Conservation (phyloP, 1,140 invertebrate genomes). For the Marisa cornuarietis region DNA sequence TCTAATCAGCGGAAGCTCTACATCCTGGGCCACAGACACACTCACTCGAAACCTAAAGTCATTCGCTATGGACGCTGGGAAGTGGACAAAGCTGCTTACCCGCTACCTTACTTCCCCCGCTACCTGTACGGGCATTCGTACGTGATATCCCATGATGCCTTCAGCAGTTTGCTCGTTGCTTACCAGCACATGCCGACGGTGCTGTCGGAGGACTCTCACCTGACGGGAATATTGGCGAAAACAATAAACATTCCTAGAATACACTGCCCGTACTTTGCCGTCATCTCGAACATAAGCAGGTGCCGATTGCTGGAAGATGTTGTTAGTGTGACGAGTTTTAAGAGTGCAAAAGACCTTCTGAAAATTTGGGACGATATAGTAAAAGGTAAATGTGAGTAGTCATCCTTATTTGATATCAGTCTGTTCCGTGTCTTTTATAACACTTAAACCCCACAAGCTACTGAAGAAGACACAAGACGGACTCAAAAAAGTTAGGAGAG, state of each 20-base stretch:
- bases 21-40: background rate
- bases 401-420: too few relatives aligned
- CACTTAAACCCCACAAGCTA: too few relatives aligned
- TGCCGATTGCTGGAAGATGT: background rate
- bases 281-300: too few relatives aligned
- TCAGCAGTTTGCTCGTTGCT: conserved; percentile 32
- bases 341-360: background rate
- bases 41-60: conserved; percentile 10
- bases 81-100: conserved; percentile 39
- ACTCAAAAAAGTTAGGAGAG: too few relatives aligned
- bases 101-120: conserved; percentile 43
- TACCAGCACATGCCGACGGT: conserved; percentile 47
- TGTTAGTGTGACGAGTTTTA: conserved; percentile 9
- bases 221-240: conserved; percentile 64
- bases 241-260: conserved; percentile 31
- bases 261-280: conserved; percentile 17
- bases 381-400: background rate
- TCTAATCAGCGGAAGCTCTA: background rate
- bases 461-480: too few relatives aligned
- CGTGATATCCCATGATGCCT: conserved; percentile 45
- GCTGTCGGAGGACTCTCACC: conserved; percentile 65
- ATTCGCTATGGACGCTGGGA: conserved; percentile 37
- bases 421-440: too few relatives aligned
- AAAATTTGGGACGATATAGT: background rate
- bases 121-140: conserved; percentile 53